phyloP scores from a whole-genome alignment of 1,140 invertebrate genomes.

The Leptopilina clavipes region DNA sequence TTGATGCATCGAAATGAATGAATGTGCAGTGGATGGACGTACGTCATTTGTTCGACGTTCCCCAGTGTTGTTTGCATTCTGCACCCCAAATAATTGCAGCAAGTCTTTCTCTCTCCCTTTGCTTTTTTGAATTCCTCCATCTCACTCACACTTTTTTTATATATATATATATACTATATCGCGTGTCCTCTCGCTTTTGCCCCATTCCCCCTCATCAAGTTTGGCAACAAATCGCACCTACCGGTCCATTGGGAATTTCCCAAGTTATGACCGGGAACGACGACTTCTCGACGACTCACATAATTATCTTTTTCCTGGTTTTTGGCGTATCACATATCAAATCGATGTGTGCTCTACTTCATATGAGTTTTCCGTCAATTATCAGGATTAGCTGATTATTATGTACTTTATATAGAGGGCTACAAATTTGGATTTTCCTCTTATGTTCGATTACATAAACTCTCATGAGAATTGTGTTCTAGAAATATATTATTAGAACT shows the following conservation, averaged over 20 bases:
- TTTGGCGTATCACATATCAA: background rate
- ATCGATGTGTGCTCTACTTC: constrained; percentile 13
- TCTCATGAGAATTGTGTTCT: background rate
- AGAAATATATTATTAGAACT: too few species aligned
- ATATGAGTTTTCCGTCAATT: background rate
- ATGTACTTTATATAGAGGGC: too few species aligned
- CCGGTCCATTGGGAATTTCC: constrained; percentile 59
- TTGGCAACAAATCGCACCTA: constrained; percentile 65
- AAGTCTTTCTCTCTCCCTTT: constrained; percentile 57
- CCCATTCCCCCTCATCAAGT: constrained; percentile 38
- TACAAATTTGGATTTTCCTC: background rate
- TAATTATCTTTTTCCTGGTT: constrained; percentile 62
- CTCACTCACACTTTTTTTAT: constrained; percentile 34
- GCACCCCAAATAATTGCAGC: constrained; percentile 65
- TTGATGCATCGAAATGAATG: constrained; percentile 36
- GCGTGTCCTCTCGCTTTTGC: constrained; percentile 11
- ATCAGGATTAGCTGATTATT: background rate
- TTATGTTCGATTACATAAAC: background rate
- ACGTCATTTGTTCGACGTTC: constrained; percentile 63
- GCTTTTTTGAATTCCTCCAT: background rate
- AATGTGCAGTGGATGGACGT: constrained; percentile 47
- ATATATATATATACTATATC: background rate
- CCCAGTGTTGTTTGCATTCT: constrained; percentile 56
- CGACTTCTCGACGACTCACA: constrained; percentile 68
- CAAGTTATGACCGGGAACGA: constrained; percentile 66